These are phyloP conservation scores for Panthera uncia DNA, from an alignment of 2,113 vertebrate species.

Conservation along the genomic window DNA sequence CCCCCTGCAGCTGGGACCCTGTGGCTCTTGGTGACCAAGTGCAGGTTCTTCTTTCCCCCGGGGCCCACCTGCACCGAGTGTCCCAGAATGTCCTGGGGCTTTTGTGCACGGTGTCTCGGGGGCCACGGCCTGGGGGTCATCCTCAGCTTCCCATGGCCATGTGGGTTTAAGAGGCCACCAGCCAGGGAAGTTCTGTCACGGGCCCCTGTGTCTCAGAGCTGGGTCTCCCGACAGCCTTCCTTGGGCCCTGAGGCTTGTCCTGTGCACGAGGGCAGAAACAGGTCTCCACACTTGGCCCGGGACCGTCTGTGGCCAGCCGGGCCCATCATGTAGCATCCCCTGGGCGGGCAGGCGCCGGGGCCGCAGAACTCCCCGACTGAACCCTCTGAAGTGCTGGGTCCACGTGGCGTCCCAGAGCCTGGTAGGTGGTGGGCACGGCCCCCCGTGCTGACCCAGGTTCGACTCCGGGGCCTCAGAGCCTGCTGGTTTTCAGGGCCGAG, in stretches of 20 bases:
- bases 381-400: neutral
- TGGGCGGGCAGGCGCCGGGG: neutral
- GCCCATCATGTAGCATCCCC: neutral
- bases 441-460: fast-evolving
- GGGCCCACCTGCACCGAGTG: neutral
- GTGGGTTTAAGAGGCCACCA: neutral
- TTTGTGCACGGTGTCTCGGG: neutral
- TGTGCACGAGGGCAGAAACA: neutral
- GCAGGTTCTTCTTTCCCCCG: neutral
- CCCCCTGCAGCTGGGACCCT: neutral
- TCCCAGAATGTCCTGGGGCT: neutral
- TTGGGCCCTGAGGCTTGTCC: neutral
- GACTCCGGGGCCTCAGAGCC: neutral
- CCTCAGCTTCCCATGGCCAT: neutral
- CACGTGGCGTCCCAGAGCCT: neutral
- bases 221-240: neutral
- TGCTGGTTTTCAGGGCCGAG: neutral
- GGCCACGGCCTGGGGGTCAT: neutral
- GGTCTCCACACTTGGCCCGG: neutral
- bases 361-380: neutral
- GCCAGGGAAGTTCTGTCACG: neutral
- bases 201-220: no score
- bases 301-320: neutral
- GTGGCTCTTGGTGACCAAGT: neutral
- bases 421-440: no score